A percentile compares a stretch with the other conserved stretches of the same genome.
These are phyloP conservation scores for Drosophila crucigera DNA, from an alignment of 2,888 invertebrate genomes.

Conservation along the genomic window DNA sequence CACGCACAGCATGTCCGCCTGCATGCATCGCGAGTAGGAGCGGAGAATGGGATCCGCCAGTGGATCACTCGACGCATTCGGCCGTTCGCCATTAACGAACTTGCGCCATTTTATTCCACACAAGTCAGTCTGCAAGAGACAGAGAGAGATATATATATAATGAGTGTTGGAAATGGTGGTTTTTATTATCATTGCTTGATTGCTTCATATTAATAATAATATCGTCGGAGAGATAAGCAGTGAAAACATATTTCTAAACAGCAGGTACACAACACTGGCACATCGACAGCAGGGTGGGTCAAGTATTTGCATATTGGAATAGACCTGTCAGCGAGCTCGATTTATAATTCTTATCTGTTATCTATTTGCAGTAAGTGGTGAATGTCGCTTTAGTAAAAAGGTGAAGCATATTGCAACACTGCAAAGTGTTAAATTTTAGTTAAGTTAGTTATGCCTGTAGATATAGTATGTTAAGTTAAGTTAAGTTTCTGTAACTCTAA, in stretches of 20 bases:
- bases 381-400: background rate
- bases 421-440: background rate
- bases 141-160: background rate
- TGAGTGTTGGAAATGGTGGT: background rate
- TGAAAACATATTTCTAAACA: constrained; percentile 27
- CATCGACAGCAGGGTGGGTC: constrained; percentile 13
- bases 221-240: constrained; percentile 39
- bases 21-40: constrained; percentile 95
- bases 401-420: background rate
- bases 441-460: background rate
- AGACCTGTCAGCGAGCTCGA: background rate
- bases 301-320: constrained; percentile 12
- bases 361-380: background rate
- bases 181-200: constrained; percentile 40
- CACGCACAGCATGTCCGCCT: constrained; percentile 98
- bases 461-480: background rate
- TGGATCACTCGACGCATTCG: constrained; percentile 87
- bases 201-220: constrained; percentile 17
- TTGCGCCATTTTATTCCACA: constrained; percentile 99
- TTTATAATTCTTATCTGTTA: background rate
- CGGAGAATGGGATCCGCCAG: constrained; percentile 95
- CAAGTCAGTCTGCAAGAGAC: constrained; percentile 94
- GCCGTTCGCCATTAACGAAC: constrained; percentile 91
- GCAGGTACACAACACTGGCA: constrained; percentile 4
- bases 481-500: background rate